Conservation (phyloP, 1,140 invertebrate species). For the Ooceraea biroi region DNA sequence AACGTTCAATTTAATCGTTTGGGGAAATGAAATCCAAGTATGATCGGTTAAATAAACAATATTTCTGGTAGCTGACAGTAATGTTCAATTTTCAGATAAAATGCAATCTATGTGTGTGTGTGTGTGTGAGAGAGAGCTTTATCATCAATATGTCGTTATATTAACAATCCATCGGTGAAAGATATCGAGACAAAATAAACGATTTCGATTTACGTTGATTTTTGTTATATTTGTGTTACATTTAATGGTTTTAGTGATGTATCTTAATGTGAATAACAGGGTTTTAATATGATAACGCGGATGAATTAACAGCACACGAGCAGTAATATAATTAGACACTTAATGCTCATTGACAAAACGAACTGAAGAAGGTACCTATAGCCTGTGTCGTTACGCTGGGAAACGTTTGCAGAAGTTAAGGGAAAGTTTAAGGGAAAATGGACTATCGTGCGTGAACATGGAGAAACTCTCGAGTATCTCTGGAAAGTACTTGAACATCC, state of each 20-base stretch:
- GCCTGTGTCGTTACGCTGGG: neutral
- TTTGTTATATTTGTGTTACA: neutral
- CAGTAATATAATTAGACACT: conserved; percentile 23
- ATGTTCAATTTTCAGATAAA: conserved; percentile 33
- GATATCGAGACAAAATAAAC: neutral
- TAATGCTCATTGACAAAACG: conserved; percentile 8
- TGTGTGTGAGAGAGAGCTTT: neutral
- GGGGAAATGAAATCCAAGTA: conserved; percentile 34
- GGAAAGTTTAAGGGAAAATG: neutral
- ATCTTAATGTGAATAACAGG: conserved; percentile 1
- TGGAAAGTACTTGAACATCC: conserved; percentile 23
- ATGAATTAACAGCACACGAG: neutral
- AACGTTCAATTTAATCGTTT: conserved; percentile 45
- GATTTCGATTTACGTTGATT: neutral
- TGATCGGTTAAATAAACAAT: conserved; percentile 41
- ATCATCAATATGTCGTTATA: conserved; percentile 29
- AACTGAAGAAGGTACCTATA: conserved; percentile 14
- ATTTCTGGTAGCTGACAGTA: conserved; percentile 22
- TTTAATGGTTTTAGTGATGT: neutral
- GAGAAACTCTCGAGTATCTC: conserved; percentile 7
- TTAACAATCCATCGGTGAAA: conserved; percentile 32
- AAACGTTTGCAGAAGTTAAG: conserved; percentile 15
- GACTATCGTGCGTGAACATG: neutral
- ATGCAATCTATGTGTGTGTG: conserved; percentile 1
- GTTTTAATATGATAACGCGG: neutral